These are phyloP conservation scores for Bergia puertoricense DNA, from an alignment of 92 coral and sea anemone genomes.

Conservation along the genomic window DNA sequence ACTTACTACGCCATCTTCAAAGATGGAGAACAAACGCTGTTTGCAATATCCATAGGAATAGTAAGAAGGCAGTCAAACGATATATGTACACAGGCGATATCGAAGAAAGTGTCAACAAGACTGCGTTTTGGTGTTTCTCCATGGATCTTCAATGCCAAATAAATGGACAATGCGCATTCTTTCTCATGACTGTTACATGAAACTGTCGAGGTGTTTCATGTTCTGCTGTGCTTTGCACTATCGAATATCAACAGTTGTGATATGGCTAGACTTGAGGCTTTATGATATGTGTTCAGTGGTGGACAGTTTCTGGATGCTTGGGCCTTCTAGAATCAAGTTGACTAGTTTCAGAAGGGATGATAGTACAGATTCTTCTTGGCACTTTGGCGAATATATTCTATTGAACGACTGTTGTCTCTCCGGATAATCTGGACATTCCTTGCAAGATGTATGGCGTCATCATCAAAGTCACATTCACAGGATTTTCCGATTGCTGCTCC, in stretches of 20 bases:
- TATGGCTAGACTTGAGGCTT: neutral
- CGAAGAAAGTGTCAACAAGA: too few relatives aligned
- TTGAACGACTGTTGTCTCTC: neutral
- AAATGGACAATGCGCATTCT: too few relatives aligned
- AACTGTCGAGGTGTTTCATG: neutral
- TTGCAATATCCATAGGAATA: conserved; percentile 1
- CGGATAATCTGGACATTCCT: neutral
- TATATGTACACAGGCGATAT: neutral
- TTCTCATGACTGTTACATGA: too few relatives aligned
- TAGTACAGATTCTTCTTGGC: neutral
- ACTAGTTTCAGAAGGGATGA: neutral
- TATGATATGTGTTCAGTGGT: too few relatives aligned
- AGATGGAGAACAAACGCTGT: too few relatives aligned
- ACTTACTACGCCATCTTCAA: too few relatives aligned
- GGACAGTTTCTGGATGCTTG: neutral
- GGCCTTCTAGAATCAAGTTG: neutral
- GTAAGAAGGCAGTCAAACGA: conserved; percentile 40
- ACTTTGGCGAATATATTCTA: neutral
- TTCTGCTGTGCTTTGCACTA: neutral
- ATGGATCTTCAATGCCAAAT: too few relatives aligned
- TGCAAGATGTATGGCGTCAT: neutral
- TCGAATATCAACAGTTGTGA: neutral
- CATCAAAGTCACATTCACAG: too few relatives aligned
- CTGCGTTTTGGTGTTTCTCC: too few relatives aligned
- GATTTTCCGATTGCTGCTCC: too few relatives aligned